Percentiles rank a stretch among this genome's conserved stretches.
Evolutionary conservation across 2,888 invertebrate species (phyloP).

Genomic region (Eudemis profundana): DNA sequence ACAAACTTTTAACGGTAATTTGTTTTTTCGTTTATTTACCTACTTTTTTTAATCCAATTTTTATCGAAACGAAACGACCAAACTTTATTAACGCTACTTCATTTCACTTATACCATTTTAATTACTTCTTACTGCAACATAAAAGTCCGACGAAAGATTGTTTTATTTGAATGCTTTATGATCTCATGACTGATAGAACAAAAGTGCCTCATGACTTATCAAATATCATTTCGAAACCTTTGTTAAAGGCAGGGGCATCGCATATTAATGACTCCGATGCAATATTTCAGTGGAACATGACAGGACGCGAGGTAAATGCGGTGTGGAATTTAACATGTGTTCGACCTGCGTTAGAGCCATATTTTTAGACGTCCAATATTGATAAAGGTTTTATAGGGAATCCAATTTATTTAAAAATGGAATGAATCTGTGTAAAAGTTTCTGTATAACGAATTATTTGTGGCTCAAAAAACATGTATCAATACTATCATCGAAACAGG

Average conservation of each 20-base stretch:
- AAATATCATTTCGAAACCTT: slow-evolving; percentile 11
- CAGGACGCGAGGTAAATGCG: slow-evolving; percentile 34
- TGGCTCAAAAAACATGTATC: too few species aligned
- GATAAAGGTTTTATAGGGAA: too few species aligned
- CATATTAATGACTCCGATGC: slow-evolving; percentile 34
- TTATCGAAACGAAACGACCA: slow-evolving; percentile 17
- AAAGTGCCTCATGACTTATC: slow-evolving; percentile 14
- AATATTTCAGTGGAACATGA: slow-evolving; percentile 42
- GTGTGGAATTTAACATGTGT: slow-evolving; percentile 36
- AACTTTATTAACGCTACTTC: slow-evolving; percentile 10
- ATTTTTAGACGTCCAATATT: too few species aligned
- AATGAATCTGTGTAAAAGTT: too few species aligned
- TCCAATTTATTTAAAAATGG: too few species aligned
- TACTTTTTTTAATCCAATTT: slow-evolving; percentile 2
- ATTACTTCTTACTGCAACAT: slow-evolving; percentile 4
- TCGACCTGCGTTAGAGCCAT: slow-evolving; percentile 9
- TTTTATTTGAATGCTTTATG: slow-evolving; percentile 18
- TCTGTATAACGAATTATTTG: too few species aligned
- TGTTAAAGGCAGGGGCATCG: slow-evolving; percentile 14
- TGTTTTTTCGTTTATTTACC: slow-evolving; percentile 14
- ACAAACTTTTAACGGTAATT: neutral
- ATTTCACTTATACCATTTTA: slow-evolving; percentile 8
- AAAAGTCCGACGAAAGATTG: neutral
- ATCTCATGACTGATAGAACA: neutral
- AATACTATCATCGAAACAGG: too few species aligned